Conservation (phyloP, 2,797 vertebrate species). For the Pelochelys cantorii region DNA sequence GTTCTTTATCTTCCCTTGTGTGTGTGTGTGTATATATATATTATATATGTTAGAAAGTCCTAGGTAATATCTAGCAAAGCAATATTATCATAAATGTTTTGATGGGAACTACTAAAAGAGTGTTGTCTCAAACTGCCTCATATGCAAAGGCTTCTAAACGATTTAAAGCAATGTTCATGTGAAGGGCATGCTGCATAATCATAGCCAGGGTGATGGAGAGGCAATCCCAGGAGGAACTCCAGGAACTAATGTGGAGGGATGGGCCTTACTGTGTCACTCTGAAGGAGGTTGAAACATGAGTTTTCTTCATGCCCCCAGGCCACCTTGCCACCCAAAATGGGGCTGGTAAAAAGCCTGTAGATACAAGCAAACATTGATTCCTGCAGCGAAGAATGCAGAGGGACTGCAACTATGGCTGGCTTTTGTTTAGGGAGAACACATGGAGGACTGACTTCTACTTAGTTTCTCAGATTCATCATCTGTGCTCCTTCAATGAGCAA, state of each 20-base stretch:
- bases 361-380: background rate
- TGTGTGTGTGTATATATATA: background rate
- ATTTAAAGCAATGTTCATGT: background rate
- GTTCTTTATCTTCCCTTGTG: background rate
- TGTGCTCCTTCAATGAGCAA: background rate
- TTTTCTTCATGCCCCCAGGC: background rate
- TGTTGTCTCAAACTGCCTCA: background rate
- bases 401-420: background rate
- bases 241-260: background rate
- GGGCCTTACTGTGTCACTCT: background rate
- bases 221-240: background rate
- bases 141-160: background rate
- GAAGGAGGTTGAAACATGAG: background rate
- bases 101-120: background rate
- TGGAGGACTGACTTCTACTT: background rate
- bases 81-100: background rate
- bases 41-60: background rate
- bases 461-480: background rate
- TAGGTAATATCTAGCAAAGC: background rate
- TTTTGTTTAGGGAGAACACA: background rate
- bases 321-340: background rate
- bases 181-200: background rate
- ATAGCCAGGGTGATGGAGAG: background rate
- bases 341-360: background rate
- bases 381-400: background rate